A percentile compares a stretch with the other conserved stretches of the same genome.
These are phyloP conservation scores for Thyatira batis DNA, from an alignment of 2,888 invertebrate species.

Conservation along the genomic window DNA sequence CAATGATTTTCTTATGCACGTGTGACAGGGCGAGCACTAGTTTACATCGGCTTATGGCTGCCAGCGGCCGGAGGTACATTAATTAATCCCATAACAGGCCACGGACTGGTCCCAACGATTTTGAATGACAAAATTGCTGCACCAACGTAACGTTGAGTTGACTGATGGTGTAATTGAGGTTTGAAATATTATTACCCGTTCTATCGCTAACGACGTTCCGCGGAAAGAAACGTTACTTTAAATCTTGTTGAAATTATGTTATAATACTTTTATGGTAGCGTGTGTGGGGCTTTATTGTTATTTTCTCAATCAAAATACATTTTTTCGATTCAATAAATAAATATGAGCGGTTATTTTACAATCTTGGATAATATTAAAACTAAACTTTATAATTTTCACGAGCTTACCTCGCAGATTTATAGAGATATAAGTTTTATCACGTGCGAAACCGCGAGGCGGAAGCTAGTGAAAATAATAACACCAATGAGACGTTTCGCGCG, in stretches of 20 bases:
- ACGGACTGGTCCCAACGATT: constrained; percentile 50
- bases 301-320: too few relatives aligned
- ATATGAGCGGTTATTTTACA: too few relatives aligned
- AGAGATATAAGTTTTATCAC: too few relatives aligned
- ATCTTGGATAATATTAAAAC: too few relatives aligned
- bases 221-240: constrained; percentile 32
- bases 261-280: constrained; percentile 5
- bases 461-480: constrained; percentile 46
- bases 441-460: too few relatives aligned
- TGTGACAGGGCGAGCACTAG: constrained; percentile 43
- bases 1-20: constrained; percentile 61
- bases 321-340: too few relatives aligned
- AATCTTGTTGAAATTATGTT: not conserved
- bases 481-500: constrained; percentile 44
- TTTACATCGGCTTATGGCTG: constrained; percentile 66
- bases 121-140: constrained; percentile 71
- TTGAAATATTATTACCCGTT: constrained; percentile 61
- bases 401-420: too few relatives aligned
- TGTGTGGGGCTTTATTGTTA: too few relatives aligned
- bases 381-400: too few relatives aligned
- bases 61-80: constrained; percentile 50
- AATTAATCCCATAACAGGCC: constrained; percentile 69
- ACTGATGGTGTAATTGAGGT: constrained; percentile 66
- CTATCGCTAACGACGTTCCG: constrained; percentile 49
- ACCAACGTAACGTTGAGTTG: constrained; percentile 47